Evolutionary conservation across 2,888 invertebrate genomes (phyloP).

Genomic region (Ochlodes sylvanus): DNA sequence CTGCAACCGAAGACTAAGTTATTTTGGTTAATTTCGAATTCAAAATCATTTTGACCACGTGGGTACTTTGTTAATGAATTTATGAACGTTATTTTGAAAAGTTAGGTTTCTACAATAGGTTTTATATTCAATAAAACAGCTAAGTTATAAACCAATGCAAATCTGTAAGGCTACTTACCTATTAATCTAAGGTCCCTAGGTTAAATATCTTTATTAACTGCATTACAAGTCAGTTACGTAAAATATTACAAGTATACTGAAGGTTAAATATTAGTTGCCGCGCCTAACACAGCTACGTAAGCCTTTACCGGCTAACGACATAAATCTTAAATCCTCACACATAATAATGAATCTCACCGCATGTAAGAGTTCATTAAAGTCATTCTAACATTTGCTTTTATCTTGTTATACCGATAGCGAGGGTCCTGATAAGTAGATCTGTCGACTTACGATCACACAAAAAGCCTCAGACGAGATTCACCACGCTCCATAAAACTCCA

Average conservation of each 20-base stretch:
- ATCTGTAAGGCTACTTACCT: too few relatives aligned
- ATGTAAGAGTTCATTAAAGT: constrained; percentile 35
- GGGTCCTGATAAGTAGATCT: constrained; percentile 58
- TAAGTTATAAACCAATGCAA: too few relatives aligned
- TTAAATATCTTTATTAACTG: too few relatives aligned
- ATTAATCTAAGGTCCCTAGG: too few relatives aligned
- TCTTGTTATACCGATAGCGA: constrained; percentile 41
- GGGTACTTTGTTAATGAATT: too few relatives aligned
- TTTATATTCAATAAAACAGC: too few relatives aligned
- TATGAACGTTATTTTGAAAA: too few relatives aligned
- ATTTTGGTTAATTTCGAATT: too few relatives aligned
- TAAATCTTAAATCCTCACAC: constrained; percentile 32
- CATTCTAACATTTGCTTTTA: constrained; percentile 33
- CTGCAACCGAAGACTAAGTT: too few relatives aligned
- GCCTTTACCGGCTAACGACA: constrained; percentile 28
- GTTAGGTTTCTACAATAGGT: too few relatives aligned
- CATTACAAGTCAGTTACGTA: constrained; percentile 10
- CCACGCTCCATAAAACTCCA: constrained; percentile 66
- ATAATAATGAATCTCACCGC: constrained; percentile 26
- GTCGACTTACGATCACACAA: constrained; percentile 55
- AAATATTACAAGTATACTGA: constrained; percentile 13
- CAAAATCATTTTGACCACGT: too few relatives aligned
- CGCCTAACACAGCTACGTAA: constrained; percentile 21
- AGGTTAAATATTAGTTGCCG: constrained; percentile 26
- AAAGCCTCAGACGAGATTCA: constrained; percentile 64